phyloP scores from a whole-genome alignment of 1,140 invertebrate genomes.

The Scaptomyza montana region DNA sequence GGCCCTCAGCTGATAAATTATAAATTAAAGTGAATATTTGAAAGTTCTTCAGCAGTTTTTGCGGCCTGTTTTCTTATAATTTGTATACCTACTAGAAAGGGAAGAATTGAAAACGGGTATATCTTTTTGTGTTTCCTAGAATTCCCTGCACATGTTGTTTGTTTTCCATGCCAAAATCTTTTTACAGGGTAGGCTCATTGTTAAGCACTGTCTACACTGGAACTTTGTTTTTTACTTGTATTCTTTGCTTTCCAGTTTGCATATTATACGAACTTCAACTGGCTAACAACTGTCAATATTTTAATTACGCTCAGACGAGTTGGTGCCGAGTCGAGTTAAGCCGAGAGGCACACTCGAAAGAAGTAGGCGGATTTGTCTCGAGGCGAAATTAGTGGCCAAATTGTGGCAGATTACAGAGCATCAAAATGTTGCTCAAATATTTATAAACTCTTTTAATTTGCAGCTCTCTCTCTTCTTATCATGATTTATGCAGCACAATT shows the following conservation, averaged over 20 bases:
- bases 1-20: constrained; percentile 65
- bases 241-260: constrained; percentile 27
- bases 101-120: neutral
- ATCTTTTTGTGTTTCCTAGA: too few relatives aligned
- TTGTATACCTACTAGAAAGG: constrained; percentile 16
- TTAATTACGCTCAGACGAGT: constrained; percentile 54
- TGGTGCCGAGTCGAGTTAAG: constrained; percentile 8
- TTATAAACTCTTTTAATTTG: constrained; percentile 78
- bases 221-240: neutral
- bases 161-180: too few relatives aligned
- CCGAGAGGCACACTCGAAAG: constrained; percentile 17
- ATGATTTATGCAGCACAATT: constrained; percentile 42
- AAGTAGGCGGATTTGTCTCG: constrained; percentile 71
- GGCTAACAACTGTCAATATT: constrained; percentile 59
- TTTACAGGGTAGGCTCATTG: neutral
- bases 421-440: constrained; percentile 70
- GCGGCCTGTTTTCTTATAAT: constrained; percentile 12
- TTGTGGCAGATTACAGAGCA: constrained; percentile 77
- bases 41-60: constrained; percentile 33
- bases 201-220: neutral
- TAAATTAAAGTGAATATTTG: constrained; percentile 79
- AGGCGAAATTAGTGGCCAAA: constrained; percentile 78
- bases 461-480: constrained; percentile 9
- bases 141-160: too few relatives aligned
- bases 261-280: constrained; percentile 60